Evolutionary conservation across 2,888 invertebrate species (phyloP).

Genomic region (Eudasyphora cyanicolor): DNA sequence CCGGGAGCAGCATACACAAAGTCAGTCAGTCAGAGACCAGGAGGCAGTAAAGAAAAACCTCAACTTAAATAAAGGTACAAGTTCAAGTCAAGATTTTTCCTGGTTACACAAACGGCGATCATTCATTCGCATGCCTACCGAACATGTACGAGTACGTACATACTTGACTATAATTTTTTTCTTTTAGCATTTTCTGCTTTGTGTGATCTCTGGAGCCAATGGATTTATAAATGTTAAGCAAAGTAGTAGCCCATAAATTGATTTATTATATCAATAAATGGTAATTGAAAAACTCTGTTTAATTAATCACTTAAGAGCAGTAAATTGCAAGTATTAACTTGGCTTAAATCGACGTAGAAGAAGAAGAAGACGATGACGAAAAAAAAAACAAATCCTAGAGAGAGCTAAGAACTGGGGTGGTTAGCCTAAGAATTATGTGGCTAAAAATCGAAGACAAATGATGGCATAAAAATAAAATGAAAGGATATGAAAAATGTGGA

Average conservation of each 20-base stretch:
- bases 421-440: constrained; percentile 44
- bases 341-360: constrained; percentile 48
- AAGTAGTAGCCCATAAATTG: constrained; percentile 70
- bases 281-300: constrained; percentile 75
- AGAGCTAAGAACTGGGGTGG: constrained; percentile 59
- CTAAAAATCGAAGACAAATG: constrained; percentile 56
- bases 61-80: constrained; percentile 49
- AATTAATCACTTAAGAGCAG: constrained; percentile 71
- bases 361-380: constrained; percentile 17
- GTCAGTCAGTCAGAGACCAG: background rate
- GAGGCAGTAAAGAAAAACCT: background rate
- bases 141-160: background rate
- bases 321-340: background rate
- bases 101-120: background rate
- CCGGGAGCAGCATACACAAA: background rate
- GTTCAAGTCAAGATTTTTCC: constrained; percentile 54
- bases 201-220: constrained; percentile 37
- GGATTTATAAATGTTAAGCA: constrained; percentile 58
- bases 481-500: background rate
- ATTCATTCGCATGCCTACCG: background rate
- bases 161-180: background rate
- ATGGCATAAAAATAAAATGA: constrained; percentile 37
- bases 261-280: constrained; percentile 74
- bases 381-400: constrained; percentile 43
- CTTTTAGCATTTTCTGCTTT: constrained; percentile 8